Evolutionary conservation across 1,140 invertebrate species (phyloP).

Genomic region (Cyclargus thomasi): DNA sequence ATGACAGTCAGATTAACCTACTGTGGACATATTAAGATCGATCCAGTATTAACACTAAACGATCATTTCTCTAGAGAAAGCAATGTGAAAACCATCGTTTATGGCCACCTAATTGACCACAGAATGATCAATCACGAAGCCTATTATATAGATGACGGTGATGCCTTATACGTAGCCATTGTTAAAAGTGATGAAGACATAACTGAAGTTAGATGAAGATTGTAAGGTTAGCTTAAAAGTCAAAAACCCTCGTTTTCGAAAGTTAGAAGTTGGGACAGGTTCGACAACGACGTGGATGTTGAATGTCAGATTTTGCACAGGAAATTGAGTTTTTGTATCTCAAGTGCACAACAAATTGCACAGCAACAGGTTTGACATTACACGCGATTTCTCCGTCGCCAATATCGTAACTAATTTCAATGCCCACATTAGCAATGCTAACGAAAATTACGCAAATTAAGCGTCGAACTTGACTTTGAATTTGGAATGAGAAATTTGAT

Average conservation of each 20-base stretch:
- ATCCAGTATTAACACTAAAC: background rate
- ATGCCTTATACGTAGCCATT: background rate
- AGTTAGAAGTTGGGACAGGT: background rate
- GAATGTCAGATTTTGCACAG: background rate
- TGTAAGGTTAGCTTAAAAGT: background rate
- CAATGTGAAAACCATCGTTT: constrained; percentile 4
- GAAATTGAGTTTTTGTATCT: background rate
- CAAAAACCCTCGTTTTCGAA: background rate
- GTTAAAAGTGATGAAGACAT: background rate
- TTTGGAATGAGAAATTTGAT: background rate
- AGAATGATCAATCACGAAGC: background rate
- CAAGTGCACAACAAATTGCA: constrained; percentile 10
- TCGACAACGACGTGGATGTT: background rate
- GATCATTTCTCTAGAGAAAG: constrained; percentile 6
- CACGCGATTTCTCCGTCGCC: constrained; percentile 5
- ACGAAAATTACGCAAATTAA: constrained; percentile 5
- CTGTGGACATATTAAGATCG: background rate
- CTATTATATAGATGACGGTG: background rate
- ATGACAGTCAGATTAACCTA: constrained; percentile 14
- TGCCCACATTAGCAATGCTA: constrained; percentile 8
- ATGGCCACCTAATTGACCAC: background rate
- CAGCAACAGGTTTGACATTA: constrained; percentile 7
- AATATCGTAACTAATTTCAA: constrained; percentile 19
- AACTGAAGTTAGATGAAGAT: background rate
- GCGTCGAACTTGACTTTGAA: constrained; percentile 9